Conservation (phyloP, 2,797 vertebrate species). For the Synanceia verrucosa region DNA sequence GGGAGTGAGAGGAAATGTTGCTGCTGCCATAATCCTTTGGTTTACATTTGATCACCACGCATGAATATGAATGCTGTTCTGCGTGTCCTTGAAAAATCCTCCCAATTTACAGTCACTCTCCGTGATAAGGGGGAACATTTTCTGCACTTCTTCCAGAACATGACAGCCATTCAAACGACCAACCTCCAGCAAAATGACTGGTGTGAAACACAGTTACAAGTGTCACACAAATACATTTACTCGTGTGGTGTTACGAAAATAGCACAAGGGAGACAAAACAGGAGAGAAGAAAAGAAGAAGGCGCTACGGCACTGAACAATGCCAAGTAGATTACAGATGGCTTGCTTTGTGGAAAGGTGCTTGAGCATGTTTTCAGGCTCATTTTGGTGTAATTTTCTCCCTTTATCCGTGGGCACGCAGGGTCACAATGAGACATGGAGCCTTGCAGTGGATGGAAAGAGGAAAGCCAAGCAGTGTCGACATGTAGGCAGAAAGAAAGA, state of each 20-base stretch:
- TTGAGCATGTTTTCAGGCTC: conserved; percentile 52
- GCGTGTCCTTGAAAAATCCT: conserved; percentile 66
- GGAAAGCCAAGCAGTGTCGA: conserved; percentile 20
- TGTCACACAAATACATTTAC: conserved; percentile 28
- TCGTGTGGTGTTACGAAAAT: conserved; percentile 12
- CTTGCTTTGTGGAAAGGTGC: conserved; percentile 37
- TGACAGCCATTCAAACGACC: conserved; percentile 40
- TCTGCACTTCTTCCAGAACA: conserved; percentile 39
- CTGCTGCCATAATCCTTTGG: conserved; percentile 63
- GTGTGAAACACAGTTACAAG: conserved; percentile 34
- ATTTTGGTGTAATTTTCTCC: conserved; percentile 59
- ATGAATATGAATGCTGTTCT: conserved; percentile 69
- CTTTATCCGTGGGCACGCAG: conserved; percentile 47
- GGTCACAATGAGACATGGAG: conserved; percentile 33
- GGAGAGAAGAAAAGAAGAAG: conserved; percentile 4
- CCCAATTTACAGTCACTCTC: conserved; percentile 36
- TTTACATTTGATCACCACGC: conserved; percentile 71
- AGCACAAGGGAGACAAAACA: conserved; percentile 9
- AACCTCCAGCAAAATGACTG: conserved; percentile 26
- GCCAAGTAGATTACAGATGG: conserved; percentile 55
- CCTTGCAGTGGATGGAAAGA: conserved; percentile 18
- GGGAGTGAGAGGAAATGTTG: conserved; percentile 44
- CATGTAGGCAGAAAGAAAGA: conserved; percentile 33
- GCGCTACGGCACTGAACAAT: conserved; percentile 24
- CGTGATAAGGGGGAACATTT: conserved; percentile 33